Evolutionary conservation across 1,140 invertebrate genomes (phyloP).

Genomic region (Chironomus striatipennis): DNA sequence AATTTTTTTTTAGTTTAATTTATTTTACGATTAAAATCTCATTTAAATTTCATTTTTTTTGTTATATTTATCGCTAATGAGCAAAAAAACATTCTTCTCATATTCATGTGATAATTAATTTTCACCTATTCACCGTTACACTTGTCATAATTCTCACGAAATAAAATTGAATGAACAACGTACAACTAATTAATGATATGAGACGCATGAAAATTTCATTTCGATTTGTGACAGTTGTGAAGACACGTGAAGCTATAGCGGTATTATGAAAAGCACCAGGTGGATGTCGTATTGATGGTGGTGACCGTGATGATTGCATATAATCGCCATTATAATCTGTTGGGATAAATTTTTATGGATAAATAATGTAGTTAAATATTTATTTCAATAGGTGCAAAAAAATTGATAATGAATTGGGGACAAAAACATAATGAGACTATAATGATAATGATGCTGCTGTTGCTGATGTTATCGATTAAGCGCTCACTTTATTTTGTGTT

Average conservation of each 20-base stretch:
- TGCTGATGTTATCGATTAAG: too few species aligned
- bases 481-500: too few species aligned
- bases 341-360: neutral
- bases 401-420: neutral
- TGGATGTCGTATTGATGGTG: slow-evolving; percentile 39
- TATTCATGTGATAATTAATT: neutral
- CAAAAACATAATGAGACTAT: neutral
- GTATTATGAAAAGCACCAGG: slow-evolving; percentile 41
- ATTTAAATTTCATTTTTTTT: too few species aligned
- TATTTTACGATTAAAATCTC: too few species aligned
- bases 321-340: slow-evolving; percentile 33
- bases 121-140: neutral
- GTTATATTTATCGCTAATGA: too few species aligned
- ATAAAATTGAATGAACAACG: slow-evolving; percentile 7
- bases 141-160: neutral
- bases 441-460: neutral
- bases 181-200: slow-evolving; percentile 16
- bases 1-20: too few species aligned
- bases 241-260: slow-evolving; percentile 27
- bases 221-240: slow-evolving; percentile 4
- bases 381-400: neutral
- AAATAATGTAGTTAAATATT: neutral
- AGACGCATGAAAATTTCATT: neutral
- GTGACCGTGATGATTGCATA: slow-evolving; percentile 32
- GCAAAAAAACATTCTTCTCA: neutral